A percentile compares a stretch with the other conserved stretches of the same genome.
These are phyloP conservation scores for Agrochola lychnidis DNA, from an alignment of 2,888 invertebrate species.

Conservation along the genomic window DNA sequence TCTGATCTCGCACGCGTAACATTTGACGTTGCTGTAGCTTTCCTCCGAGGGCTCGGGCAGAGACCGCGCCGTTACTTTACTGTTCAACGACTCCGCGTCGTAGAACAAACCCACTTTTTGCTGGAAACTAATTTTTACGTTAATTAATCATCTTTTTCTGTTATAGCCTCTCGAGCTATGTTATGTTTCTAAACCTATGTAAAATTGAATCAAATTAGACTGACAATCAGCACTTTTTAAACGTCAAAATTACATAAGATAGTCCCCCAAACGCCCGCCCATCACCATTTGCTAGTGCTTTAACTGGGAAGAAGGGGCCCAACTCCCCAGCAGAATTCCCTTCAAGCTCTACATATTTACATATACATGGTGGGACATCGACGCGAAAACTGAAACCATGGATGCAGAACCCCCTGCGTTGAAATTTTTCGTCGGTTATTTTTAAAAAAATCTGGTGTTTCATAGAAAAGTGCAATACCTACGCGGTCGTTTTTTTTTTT, in stretches of 20 bases:
- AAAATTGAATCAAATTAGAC: not conserved
- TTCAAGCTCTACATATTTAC: not conserved
- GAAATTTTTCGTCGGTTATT: too few relatives aligned
- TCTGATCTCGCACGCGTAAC: slow-evolving; percentile 83
- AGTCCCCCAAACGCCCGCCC: too few relatives aligned
- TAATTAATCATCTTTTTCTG: not conserved
- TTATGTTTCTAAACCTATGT: not conserved
- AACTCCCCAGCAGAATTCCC: not conserved
- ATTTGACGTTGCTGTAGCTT: slow-evolving; percentile 76
- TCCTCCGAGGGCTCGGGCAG: slow-evolving; percentile 66
- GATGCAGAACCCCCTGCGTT: too few relatives aligned
- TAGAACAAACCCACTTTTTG: slow-evolving; percentile 85
- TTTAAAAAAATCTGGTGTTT: too few relatives aligned
- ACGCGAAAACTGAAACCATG: too few relatives aligned
- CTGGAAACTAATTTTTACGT: slow-evolving; percentile 76
- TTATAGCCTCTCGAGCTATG: not conserved
- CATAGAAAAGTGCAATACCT: too few relatives aligned
- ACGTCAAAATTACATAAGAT: not conserved
- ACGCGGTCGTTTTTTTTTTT: too few relatives aligned
- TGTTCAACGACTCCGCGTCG: slow-evolving; percentile 74
- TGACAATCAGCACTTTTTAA: too few relatives aligned
- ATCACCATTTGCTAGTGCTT: too few relatives aligned
- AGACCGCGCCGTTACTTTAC: slow-evolving; percentile 75
- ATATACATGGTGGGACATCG: too few relatives aligned
- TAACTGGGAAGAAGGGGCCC: too few relatives aligned